A percentile compares a stretch with the other conserved stretches of the same genome.
Conservation (phyloP, 2,113 vertebrate genomes). For the Heteronetta atricapilla region DNA sequence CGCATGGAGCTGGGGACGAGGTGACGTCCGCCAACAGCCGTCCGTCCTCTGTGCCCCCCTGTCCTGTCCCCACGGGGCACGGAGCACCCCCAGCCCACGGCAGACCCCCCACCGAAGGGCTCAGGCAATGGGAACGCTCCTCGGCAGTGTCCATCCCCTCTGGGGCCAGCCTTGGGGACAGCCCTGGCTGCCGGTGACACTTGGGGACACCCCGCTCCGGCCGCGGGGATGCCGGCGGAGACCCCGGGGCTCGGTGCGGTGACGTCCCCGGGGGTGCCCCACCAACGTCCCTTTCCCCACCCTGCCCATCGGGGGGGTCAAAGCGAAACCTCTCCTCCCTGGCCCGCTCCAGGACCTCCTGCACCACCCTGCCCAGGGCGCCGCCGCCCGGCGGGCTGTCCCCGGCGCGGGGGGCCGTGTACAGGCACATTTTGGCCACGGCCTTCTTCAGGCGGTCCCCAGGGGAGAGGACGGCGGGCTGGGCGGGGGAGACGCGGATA, state of each 20-base stretch:
- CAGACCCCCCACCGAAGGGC: background rate
- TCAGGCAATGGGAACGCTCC: rapidly evolving
- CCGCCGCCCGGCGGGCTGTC: constrained; percentile 5
- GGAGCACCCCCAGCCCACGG: background rate
- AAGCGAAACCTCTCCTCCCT: constrained; percentile 3
- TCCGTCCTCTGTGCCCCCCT: background rate
- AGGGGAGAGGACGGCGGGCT: constrained; percentile 76
- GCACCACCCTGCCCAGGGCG: constrained; percentile 76
- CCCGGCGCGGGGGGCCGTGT: constrained; percentile 66
- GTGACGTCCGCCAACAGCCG: background rate
- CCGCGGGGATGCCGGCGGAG: background rate
- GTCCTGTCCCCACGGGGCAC: too few species aligned
- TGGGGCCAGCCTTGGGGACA: rapidly evolving
- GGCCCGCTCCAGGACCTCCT: constrained; percentile 63
- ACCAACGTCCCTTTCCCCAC: background rate
- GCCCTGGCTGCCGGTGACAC: background rate
- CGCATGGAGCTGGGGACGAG: background rate
- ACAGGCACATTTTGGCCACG: constrained; percentile 89
- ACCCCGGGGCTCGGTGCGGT: background rate
- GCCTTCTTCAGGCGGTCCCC: constrained; percentile 87
- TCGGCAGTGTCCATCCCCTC: rapidly evolving
- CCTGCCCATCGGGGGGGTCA: rapidly evolving
- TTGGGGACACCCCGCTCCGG: rapidly evolving
- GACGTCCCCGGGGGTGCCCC: rapidly evolving
- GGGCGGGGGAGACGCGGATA: constrained; percentile 55